These are phyloP conservation scores for Orius insidiosus DNA, from an alignment of 1,140 invertebrate genomes.

Conservation along the genomic window DNA sequence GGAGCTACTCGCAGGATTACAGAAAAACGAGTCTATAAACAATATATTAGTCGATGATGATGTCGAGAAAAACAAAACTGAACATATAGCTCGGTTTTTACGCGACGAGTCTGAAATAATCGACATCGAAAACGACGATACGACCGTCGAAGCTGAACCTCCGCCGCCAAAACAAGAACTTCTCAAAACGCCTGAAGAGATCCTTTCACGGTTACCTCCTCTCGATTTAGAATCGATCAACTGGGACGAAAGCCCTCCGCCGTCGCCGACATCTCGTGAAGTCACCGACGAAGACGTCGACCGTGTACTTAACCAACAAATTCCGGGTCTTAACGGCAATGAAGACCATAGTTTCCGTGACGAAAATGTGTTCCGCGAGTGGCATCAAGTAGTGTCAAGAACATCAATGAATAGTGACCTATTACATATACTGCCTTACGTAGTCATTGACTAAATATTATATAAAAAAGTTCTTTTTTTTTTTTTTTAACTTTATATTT, in stretches of 20 bases:
- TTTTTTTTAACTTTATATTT: too few relatives aligned
- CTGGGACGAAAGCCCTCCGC: slow-evolving; percentile 27
- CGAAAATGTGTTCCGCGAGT: slow-evolving; percentile 51
- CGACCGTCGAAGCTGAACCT: not conserved
- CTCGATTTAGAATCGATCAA: slow-evolving; percentile 36
- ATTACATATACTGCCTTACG: slow-evolving; percentile 79
- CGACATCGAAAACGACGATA: not conserved
- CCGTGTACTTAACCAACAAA: slow-evolving; percentile 27
- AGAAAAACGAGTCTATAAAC: slow-evolving; percentile 32
- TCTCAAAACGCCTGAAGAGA: slow-evolving; percentile 27
- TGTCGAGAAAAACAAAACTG: slow-evolving; percentile 29
- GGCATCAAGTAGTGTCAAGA: slow-evolving; percentile 57
- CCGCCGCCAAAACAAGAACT: not conserved
- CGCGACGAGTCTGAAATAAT: slow-evolving; percentile 25
- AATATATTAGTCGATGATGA: slow-evolving; percentile 27
- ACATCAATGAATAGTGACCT: slow-evolving; percentile 49
- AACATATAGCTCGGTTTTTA: slow-evolving; percentile 37
- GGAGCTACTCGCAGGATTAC: slow-evolving; percentile 58
- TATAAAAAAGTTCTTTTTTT: slow-evolving; percentile 10
- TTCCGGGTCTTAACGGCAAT: slow-evolving; percentile 43
- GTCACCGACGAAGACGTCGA: slow-evolving; percentile 26
- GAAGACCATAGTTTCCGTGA: slow-evolving; percentile 25
- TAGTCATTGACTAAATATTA: slow-evolving; percentile 73
- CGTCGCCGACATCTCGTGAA: slow-evolving; percentile 19
- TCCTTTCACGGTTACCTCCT: slow-evolving; percentile 41